Evolutionary conservation across 2,888 invertebrate genomes (phyloP).

Genomic region (Acleris sparsana): DNA sequence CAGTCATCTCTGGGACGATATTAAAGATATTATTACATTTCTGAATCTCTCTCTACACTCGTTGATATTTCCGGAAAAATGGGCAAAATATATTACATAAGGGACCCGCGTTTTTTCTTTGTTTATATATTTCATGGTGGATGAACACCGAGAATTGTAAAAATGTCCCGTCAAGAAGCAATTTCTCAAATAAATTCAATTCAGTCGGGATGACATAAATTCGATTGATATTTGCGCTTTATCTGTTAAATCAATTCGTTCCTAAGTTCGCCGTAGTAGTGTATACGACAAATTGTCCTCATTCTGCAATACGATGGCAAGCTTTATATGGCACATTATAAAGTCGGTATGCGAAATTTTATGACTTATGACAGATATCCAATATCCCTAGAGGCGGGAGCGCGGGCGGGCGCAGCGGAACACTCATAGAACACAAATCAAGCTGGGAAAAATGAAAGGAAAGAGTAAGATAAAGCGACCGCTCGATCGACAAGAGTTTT

Average conservation of each 20-base stretch:
- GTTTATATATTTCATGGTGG: constrained; percentile 46
- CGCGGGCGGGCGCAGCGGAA: constrained; percentile 62
- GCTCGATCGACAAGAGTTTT: constrained; percentile 72
- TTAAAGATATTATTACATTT: constrained; percentile 71
- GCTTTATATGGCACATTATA: constrained; percentile 60
- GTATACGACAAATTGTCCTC: constrained; percentile 47
- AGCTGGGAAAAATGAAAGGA: constrained; percentile 60
- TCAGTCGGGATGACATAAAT: constrained; percentile 9
- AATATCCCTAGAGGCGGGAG: constrained; percentile 63
- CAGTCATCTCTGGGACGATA: constrained; percentile 58
- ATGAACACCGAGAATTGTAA: background rate
- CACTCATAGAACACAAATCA: constrained; percentile 75
- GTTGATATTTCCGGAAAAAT: constrained; percentile 49
- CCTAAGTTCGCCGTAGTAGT: constrained; percentile 37
- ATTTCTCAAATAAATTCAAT: constrained; percentile 12
- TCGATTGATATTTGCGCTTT: constrained; percentile 29
- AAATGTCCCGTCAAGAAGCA: constrained; percentile 12
- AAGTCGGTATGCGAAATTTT: constrained; percentile 67
- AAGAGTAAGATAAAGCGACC: constrained; percentile 69
- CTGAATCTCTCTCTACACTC: constrained; percentile 50
- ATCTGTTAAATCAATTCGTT: constrained; percentile 42
- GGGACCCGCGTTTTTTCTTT: constrained; percentile 40
- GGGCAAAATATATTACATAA: constrained; percentile 52
- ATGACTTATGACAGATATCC: constrained; percentile 75
- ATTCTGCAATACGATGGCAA: constrained; percentile 48